Conservation (phyloP, 1,140 invertebrate genomes). For the Zaprionus vittiger region DNA sequence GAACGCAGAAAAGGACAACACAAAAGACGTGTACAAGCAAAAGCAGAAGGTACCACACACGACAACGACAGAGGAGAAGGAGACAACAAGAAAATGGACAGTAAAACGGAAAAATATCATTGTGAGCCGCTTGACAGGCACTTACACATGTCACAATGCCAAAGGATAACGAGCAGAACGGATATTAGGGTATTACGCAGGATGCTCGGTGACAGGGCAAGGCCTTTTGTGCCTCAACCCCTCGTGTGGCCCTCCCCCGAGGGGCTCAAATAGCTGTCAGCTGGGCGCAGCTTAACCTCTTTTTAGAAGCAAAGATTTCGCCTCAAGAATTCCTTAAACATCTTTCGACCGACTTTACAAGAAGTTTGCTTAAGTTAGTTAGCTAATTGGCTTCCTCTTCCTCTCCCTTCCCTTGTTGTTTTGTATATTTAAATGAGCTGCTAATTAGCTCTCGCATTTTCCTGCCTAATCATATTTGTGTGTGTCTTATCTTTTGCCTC, state of each 20-base stretch:
- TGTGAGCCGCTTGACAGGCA: constrained; percentile 77
- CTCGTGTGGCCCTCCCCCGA: not conserved
- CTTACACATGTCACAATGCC: constrained; percentile 80
- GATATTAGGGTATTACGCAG: constrained; percentile 81
- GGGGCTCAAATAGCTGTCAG: constrained; percentile 35
- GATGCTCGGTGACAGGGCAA: constrained; percentile 65
- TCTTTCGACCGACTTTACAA: not conserved
- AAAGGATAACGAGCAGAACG: constrained; percentile 76
- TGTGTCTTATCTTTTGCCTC: constrained; percentile 38
- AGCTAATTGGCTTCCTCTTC: constrained; percentile 22
- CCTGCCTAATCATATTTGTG: constrained; percentile 50
- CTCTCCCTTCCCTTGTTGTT: constrained; percentile 19
- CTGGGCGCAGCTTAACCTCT: constrained; percentile 43
- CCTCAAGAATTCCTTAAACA: constrained; percentile 42
- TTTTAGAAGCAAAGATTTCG: constrained; percentile 4
- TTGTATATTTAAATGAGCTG: constrained; percentile 61
- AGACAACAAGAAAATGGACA: not conserved
- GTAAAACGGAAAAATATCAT: constrained; percentile 72
- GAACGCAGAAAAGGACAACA: constrained; percentile 50
- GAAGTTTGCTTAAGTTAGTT: not conserved
- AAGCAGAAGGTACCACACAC: constrained; percentile 60
- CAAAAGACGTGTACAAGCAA: constrained; percentile 16
- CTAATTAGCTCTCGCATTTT: constrained; percentile 59
- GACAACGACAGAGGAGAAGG: not conserved
- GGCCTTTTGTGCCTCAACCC: not conserved